Evolutionary conservation across 2,113 vertebrate genomes (phyloP), one percentile per base, ranked within the genome.

Genomic region (Microcebus jonahi): DNA sequence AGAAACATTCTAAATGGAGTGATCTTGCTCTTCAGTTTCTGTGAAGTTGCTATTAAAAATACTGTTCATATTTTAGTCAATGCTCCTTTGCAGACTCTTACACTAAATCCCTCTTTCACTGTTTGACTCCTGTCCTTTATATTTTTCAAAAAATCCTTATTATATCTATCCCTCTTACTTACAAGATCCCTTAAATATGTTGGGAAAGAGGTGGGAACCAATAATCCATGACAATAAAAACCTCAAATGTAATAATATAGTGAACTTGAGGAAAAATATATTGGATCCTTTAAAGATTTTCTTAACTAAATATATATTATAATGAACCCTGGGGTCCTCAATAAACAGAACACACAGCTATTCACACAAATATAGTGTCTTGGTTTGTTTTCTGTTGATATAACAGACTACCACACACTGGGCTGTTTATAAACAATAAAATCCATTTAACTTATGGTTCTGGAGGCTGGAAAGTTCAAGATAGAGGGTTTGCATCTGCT

Each of bases 241-340:
- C 75, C 9, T 55, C 18, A 94, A 91, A 81, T 79, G 2, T 83
- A 82, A 75, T 88, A 48, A 76, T 53, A 85, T 2, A 36, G 71
- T 79, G n/a, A 93, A 1, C 12, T 83, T 89, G 23, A 73, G n/a
- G 12, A 81, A 87, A 88, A 80, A 77, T 73, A 27, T 31, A 82
- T 68, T 71, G 91, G 59, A 91, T 68, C 20, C 25, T 94, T 90
- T 68, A 80, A 70, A 70, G 5, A 75, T 71, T 97, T 94, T 82
- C 50, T 75, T 84, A 90, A 57, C 6, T 11, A 81, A 45, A 48
- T 92, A 57, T 50, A 20, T 93, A 71, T 12, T 84, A 75, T 14
- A 80, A 10, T 84, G 50, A 18, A 36, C 10, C 17, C 55, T 85
- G 31, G 27, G 12, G 5, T 91, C 34, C 25, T 68, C 25, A 31